phyloP scores from a whole-genome alignment of 1,140 invertebrate genomes.

The Proales similis region DNA sequence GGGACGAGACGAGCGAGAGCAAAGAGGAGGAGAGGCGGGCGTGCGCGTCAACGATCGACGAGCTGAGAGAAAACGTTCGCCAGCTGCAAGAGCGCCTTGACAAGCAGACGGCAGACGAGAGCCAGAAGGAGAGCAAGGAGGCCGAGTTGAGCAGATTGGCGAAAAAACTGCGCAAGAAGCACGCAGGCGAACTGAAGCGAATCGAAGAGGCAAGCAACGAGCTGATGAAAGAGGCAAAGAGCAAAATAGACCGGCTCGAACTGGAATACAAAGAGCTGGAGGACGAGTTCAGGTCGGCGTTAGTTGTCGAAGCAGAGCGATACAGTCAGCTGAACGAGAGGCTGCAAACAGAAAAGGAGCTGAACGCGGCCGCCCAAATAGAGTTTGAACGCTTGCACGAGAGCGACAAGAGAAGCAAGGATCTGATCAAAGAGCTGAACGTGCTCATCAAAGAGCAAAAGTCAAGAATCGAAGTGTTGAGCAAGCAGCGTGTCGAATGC shows the following conservation, averaged over 20 bases:
- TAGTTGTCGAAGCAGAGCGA: slow-evolving; percentile 18
- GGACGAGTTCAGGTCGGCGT: slow-evolving; percentile 24
- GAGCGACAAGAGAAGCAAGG: neutral
- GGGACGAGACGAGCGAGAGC: too few relatives aligned
- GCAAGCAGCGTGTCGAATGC: slow-evolving; percentile 2
- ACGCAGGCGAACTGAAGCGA: slow-evolving; percentile 2
- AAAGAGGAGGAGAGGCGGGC: too few relatives aligned
- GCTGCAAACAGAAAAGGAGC: slow-evolving; percentile 3
- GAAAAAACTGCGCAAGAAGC: slow-evolving; percentile 13
- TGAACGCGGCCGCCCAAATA: neutral
- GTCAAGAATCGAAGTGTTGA: slow-evolving; percentile 10
- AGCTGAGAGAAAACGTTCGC: too few relatives aligned
- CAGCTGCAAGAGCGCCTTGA: too few relatives aligned
- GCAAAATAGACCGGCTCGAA: slow-evolving; percentile 21
- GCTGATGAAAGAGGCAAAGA: slow-evolving; percentile 1
- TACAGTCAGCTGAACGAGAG: slow-evolving; percentile 24
- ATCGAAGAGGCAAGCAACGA: slow-evolving; percentile 1
- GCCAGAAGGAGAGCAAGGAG: neutral
- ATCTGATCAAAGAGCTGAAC: slow-evolving; percentile 26
- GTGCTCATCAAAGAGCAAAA: slow-evolving; percentile 34
- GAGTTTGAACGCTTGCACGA: slow-evolving; percentile 5
- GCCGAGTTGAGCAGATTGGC: neutral
- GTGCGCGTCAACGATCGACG: too few relatives aligned
- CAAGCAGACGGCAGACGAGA: too few relatives aligned
- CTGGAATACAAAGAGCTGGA: slow-evolving; percentile 10